phyloP scores from a whole-genome alignment of 35 echinoderm and acorn worm species.

The Chiridota heheva region DNA sequence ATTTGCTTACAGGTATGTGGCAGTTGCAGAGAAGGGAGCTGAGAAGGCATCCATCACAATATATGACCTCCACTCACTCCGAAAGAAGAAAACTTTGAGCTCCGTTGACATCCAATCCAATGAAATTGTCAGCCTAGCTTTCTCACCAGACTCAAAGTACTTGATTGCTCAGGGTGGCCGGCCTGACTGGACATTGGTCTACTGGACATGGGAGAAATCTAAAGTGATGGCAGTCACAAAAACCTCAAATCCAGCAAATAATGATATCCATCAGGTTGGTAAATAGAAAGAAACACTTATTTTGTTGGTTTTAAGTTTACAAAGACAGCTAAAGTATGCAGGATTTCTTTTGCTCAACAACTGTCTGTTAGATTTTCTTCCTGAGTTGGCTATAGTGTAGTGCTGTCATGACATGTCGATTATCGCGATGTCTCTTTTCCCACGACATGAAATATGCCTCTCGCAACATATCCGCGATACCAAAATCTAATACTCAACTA shows the following conservation, averaged over 20 bases:
- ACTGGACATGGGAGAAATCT: slow-evolving; percentile 99
- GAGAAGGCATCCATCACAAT: slow-evolving; percentile 96
- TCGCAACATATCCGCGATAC: too few species aligned
- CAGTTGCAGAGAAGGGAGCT: slow-evolving; percentile 83
- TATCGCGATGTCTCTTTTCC: too few species aligned
- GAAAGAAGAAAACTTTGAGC: slow-evolving; percentile 86
- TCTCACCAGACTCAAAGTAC: slow-evolving; percentile 97
- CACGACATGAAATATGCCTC: too few species aligned
- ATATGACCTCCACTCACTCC: slow-evolving; percentile 91
- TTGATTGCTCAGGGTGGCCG: slow-evolving; percentile 94
- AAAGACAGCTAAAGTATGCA: too few species aligned
- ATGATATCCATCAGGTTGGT: slow-evolving; percentile 97
- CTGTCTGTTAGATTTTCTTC: too few species aligned
- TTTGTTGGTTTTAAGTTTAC: too few species aligned
- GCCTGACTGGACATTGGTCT: slow-evolving; percentile 95
- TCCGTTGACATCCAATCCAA: slow-evolving; percentile 87
- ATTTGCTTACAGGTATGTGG: slow-evolving; percentile 79
- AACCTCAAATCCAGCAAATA: slow-evolving; percentile 89
- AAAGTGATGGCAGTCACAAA: slow-evolving; percentile 99
- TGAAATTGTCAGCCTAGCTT: slow-evolving; percentile 90
- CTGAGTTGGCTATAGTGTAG: too few species aligned
- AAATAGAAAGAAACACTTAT: too few species aligned
- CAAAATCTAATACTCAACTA: too few species aligned
- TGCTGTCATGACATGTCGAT: too few species aligned
- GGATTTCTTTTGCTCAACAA: too few species aligned